Percentiles rank a stretch among this genome's conserved stretches.
Evolutionary conservation across 35 echinoderm and acorn worm species (phyloP).

Genomic region (Chiridota heheva): DNA sequence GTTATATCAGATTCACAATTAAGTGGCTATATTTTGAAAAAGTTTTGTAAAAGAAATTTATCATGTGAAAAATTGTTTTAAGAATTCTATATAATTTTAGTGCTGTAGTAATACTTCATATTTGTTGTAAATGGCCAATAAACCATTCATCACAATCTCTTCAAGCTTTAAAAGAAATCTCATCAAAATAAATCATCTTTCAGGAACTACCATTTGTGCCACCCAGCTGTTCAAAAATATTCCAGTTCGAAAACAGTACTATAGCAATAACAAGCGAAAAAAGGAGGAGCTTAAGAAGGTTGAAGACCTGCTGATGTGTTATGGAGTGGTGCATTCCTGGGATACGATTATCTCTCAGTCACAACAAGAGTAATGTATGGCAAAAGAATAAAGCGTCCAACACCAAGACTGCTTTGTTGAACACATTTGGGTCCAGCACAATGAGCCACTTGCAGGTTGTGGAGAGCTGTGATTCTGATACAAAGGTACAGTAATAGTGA

Average conservation of each 20-base stretch:
- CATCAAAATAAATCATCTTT: background rate
- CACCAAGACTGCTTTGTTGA: slow-evolving; percentile 68
- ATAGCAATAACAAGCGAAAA: slow-evolving; percentile 68
- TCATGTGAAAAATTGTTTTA: too few species aligned
- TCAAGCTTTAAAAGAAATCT: too few species aligned
- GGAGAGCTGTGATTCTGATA: slow-evolving; percentile 31
- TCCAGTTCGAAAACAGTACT: slow-evolving; percentile 91
- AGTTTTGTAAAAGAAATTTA: too few species aligned
- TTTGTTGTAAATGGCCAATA: too few species aligned
- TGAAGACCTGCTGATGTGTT: slow-evolving; percentile 80
- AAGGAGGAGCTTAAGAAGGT: slow-evolving; percentile 84
- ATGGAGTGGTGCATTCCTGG: slow-evolving; percentile 55
- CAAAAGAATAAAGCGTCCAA: slow-evolving; percentile 82
- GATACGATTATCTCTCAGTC: slow-evolving; percentile 74
- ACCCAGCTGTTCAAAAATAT: slow-evolving; percentile 79
- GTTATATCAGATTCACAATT: too few species aligned
- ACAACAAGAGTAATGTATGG: slow-evolving; percentile 79
- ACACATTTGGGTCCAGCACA: slow-evolving; percentile 63
- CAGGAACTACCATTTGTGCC: slow-evolving; percentile 85
- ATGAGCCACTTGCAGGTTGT: slow-evolving; percentile 69
- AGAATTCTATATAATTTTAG: too few species aligned
- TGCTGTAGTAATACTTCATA: too few species aligned
- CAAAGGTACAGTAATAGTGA: slow-evolving; percentile 44
- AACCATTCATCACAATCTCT: too few species aligned
- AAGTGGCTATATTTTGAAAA: too few species aligned